Evolutionary conservation across 2,113 vertebrate species (phyloP), one percentile per base, ranked within the genome.

Genomic region (Pomatostomus ruficeps): DNA sequence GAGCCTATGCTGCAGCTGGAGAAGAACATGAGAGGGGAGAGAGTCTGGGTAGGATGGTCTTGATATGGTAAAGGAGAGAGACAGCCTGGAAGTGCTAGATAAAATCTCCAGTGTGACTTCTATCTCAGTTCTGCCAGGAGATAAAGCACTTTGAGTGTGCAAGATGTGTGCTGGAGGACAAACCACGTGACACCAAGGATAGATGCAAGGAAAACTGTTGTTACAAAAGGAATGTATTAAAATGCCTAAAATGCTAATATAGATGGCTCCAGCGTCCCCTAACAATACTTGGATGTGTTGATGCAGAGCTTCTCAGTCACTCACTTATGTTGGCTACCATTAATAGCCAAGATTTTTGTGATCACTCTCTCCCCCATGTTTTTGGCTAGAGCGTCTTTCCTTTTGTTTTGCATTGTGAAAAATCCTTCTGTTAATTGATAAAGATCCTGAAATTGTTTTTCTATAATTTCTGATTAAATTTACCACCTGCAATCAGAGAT

Each of bases 181-280:
- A 88, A 72, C 25, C 23, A 25, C 0, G 0, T 57, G 52, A 43
- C 25, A 26, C 11, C 2, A 2, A 42, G 13, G 23, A 20, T 1
- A 42, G 28, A 20, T 49, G 26, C 29, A 45, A 54, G 2, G 4
- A 42, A 58, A 62, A 54, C 7, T 26, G 65, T n/a, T 55, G 10
- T 45, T 81, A 12, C 14, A 48, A 77, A 84, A 48, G 24, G 2
- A 63, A 65, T 68, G 11, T 31, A 16, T 55, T 61, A 6, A 6
- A 26, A 42, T 46, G 24, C 42, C 57, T 71, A n/a, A 46, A 77
- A 31, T 65, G 63, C 19, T 61, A 11, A 33, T 49, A 9, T 10
- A 25, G 26, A 7, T 67, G 24, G 12, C 61, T 38, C 14, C 3
- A 3, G 8, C 59, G n/a, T 59, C 5, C 12, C 14, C 23, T 46